Evolutionary conservation across 2,888 invertebrate genomes (phyloP).

Genomic region (Harpalus rufipes): DNA sequence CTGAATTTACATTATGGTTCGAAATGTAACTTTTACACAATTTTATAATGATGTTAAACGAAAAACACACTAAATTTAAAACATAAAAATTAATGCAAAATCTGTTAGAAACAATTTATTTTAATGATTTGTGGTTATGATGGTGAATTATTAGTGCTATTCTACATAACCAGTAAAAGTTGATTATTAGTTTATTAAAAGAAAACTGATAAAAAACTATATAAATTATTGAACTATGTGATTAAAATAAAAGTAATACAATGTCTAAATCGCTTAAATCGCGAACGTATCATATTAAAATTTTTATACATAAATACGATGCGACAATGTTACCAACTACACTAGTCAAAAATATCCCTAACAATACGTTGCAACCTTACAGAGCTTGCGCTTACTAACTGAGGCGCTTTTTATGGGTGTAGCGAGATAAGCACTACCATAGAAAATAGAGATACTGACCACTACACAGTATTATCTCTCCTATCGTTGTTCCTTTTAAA

Average conservation of each 20-base stretch:
- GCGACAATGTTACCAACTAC: constrained; percentile 32
- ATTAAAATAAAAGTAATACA: constrained; percentile 65
- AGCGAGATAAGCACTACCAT: no score
- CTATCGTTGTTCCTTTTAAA: no score
- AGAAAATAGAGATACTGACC: no score
- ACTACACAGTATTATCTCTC: no score
- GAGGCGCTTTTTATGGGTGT: no score
- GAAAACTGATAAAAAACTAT: constrained; percentile 28
- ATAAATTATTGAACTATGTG: constrained; percentile 54
- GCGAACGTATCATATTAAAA: constrained; percentile 61
- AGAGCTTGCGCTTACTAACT: no score
- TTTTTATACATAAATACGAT: constrained; percentile 53
- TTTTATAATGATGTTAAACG: constrained; percentile 40
- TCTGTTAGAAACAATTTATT: constrained; percentile 52
- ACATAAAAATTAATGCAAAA: constrained; percentile 16
- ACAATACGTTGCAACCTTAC: no score
- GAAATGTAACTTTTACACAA: constrained; percentile 26
- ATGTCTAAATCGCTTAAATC: constrained; percentile 74
- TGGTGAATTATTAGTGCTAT: not conserved
- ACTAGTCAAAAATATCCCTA: not conserved
- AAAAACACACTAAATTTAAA: constrained; percentile 36
- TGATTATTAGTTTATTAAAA: constrained; percentile 16
- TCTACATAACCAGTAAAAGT: constrained; percentile 15
- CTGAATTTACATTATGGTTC: constrained; percentile 45
- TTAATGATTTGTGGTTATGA: constrained; percentile 44